Conservation (phyloP, 2,113 vertebrate genomes). For the Trochalopteron elliotii region DNA sequence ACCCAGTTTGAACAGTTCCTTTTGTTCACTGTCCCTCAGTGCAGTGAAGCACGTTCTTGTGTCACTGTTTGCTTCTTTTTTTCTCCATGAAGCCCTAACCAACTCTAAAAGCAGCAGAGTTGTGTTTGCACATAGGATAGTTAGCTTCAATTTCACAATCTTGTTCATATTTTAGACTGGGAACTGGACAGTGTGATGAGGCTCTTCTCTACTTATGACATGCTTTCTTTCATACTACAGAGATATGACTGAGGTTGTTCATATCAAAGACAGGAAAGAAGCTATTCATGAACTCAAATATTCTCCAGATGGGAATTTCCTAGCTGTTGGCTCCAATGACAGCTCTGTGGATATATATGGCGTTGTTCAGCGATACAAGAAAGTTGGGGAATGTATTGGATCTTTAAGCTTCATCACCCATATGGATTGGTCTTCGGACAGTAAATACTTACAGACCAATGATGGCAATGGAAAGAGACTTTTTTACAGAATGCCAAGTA, state of each 20-base stretch:
- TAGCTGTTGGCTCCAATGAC: slow-evolving; percentile 96
- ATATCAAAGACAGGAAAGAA: slow-evolving; percentile 98
- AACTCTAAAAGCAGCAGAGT: not conserved
- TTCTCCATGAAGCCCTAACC: not conserved
- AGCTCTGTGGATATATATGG: slow-evolving; percentile 94
- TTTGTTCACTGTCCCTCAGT: not conserved
- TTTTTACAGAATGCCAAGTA: slow-evolving; percentile 97
- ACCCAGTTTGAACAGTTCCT: not conserved
- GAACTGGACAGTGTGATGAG: not conserved
- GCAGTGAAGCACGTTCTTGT: not conserved
- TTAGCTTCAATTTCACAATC: not conserved
- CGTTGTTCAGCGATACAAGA: slow-evolving; percentile 93
- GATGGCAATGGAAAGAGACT: slow-evolving; percentile 90
- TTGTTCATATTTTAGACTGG: not conserved
- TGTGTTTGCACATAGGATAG: not conserved
- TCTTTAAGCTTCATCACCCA: slow-evolving; percentile 95
- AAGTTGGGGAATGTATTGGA: slow-evolving; percentile 91
- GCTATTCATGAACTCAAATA: slow-evolving; percentile 98
- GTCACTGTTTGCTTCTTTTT: not conserved
- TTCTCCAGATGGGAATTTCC: slow-evolving; percentile 91
- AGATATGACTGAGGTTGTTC: slow-evolving; percentile 99
- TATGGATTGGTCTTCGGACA: slow-evolving; percentile 97
- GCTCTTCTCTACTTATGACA: slow-evolving; percentile 30
- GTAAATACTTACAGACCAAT: slow-evolving; percentile 94
- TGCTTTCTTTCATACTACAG: slow-evolving; percentile 75